phyloP scores from a whole-genome alignment of 2,888 invertebrate genomes.

The Seira ritae region DNA sequence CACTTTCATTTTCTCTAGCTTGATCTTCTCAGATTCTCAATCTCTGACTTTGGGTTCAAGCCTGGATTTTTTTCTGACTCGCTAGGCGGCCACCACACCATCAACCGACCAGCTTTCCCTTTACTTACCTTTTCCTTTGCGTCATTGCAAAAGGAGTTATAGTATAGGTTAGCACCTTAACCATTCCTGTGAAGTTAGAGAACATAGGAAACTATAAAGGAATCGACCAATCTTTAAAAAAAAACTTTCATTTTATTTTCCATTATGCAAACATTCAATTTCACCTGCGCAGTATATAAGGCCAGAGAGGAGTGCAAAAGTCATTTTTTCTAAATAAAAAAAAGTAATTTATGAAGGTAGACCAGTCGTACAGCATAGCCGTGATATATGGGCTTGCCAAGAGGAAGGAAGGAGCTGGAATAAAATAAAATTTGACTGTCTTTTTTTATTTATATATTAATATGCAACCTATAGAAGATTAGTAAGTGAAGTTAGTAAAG shows the following conservation, averaged over 20 bases:
- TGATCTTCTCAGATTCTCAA: too few relatives aligned
- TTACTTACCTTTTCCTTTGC: neutral
- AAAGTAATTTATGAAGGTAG: conserved; percentile 6
- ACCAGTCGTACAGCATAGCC: neutral
- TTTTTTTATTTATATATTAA: neutral
- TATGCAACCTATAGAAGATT: neutral
- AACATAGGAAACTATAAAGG: neutral
- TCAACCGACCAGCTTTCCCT: neutral
- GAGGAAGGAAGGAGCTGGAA: neutral
- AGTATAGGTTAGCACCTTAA: conserved; percentile 5
- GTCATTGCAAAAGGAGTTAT: neutral
- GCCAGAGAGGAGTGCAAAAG: neutral
- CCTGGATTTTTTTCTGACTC: too few relatives aligned
- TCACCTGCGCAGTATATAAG: neutral
- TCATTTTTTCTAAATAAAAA: neutral
- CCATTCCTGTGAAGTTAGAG: neutral
- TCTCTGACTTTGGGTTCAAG: too few relatives aligned
- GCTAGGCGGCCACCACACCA: too few relatives aligned
- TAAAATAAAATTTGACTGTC: neutral
- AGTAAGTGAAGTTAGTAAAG: neutral
- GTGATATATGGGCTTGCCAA: neutral
- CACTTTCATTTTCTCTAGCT: too few relatives aligned
- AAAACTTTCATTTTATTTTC: neutral
- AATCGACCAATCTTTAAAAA: neutral
- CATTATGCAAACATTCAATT: neutral